Base-by-base conservation (phyloP, 1,140 invertebrate genomes). In the Neomicropteryx cornuta region DNA sequence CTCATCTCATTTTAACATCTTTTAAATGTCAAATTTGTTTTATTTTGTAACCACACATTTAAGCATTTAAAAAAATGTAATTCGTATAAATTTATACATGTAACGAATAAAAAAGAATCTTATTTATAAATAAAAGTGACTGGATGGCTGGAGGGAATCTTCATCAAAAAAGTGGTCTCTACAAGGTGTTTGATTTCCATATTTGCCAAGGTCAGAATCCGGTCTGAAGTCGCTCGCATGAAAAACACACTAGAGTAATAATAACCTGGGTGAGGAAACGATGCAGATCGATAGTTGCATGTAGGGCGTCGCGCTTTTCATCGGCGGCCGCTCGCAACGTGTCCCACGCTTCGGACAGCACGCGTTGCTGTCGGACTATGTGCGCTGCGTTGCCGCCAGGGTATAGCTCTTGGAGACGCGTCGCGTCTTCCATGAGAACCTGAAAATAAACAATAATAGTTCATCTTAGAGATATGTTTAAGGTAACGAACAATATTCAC, bases 331-430 rank as follows among this genome's bases (percentile, higher is more conserved):
- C 78, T 49, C 93, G 87, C 8, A 98, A 65, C 29, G 80, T 75
- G 32, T 81, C 77, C 93, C 94, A 98, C 40, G 86, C 87, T 3
- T 83, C 75, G 1, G 89, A 70, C 0, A 99, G 83, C 10, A 87
- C 77, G 16, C 77, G 73, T 60, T 87, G 82, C 50, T 96, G 81
- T 50, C 89, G 75, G 16, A 76, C 76, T 44, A 96, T 93, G 43
- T 93, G 85, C 32, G 81, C 72, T 1, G 90, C 91, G 66, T 97
- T 97, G 20, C 81, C 84, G 1, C 90, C 90, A 0, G 93, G 93
- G 68, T 97, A 98, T 5, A 86, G 68, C 4, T 76, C 71, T 59
- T 94, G 87, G 21, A 99, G 72, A 39, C 87, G 74, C 0, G 78
- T 77, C 0, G 90, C 88, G 55, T 97, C 94, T 54, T 97, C 92